phyloP scores from a whole-genome alignment of 2,797 vertebrate species.

The Malurus splendens region DNA sequence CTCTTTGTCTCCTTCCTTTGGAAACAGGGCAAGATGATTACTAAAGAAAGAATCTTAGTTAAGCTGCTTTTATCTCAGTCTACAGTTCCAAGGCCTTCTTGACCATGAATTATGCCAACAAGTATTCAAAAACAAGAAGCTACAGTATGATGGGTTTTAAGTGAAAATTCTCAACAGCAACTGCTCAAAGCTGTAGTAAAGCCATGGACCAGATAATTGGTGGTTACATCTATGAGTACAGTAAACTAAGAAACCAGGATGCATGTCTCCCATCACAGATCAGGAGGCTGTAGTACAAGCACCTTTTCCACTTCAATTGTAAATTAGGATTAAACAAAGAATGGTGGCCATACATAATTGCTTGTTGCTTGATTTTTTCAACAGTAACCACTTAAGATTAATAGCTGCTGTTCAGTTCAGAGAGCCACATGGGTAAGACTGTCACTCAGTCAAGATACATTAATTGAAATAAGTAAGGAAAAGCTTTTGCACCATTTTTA shows the following conservation, averaged over 20 bases:
- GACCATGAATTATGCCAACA: neutral
- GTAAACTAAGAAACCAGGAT: neutral
- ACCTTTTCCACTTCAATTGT: neutral
- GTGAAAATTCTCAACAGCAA: neutral
- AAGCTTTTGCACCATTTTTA: neutral
- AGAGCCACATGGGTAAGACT: neutral
- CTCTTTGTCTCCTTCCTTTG: slow-evolving; percentile 97
- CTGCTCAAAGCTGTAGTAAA: neutral
- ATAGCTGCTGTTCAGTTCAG: neutral
- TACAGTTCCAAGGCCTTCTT: slow-evolving; percentile 24
- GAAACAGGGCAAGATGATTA: slow-evolving; percentile 68
- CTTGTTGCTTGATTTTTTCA: neutral
- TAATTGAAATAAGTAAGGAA: neutral
- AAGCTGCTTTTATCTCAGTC: slow-evolving; percentile 33
- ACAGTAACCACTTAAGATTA: neutral
- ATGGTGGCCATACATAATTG: neutral
- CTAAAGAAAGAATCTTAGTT: slow-evolving; percentile 54
- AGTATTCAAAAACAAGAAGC: neutral
- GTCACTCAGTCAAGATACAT: neutral
- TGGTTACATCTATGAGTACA: neutral
- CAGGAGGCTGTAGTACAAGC: neutral
- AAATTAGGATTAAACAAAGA: neutral
- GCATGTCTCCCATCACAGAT: neutral
- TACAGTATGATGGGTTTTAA: neutral
- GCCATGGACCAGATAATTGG: neutral